Percentiles rank a stretch among this genome's conserved stretches.
Conservation (phyloP, 1,140 invertebrate genomes). For the Drosophila repletoides region DNA sequence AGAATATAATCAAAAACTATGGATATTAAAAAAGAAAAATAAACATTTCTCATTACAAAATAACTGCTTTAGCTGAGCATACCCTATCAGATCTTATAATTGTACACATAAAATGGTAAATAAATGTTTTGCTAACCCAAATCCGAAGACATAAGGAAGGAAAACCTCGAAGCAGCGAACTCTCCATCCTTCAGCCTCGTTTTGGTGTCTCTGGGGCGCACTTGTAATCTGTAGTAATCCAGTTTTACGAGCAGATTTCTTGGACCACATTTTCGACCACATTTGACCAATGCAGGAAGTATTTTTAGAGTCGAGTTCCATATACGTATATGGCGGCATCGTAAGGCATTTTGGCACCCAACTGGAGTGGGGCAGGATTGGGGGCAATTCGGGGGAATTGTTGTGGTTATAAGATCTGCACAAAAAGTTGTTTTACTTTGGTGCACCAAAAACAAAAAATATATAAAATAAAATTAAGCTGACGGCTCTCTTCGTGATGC, state of each 20-base stretch:
- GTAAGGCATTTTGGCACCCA: constrained; percentile 45
- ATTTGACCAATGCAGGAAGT: constrained; percentile 69
- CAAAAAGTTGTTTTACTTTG: constrained; percentile 66
- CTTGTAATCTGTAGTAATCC: constrained; percentile 64
- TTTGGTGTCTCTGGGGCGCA: constrained; percentile 45
- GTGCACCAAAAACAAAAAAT: constrained; percentile 38
- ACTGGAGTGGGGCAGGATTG: not conserved
- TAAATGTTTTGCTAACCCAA: constrained; percentile 73
- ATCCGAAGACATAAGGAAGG: constrained; percentile 65
- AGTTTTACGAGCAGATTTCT: constrained; percentile 62
- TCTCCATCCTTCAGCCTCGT: constrained; percentile 2
- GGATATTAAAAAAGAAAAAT: not conserved
- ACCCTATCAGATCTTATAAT: not conserved
- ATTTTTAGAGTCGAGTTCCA: constrained; percentile 35
- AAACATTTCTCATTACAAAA: not conserved
- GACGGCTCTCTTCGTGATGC: constrained; percentile 29
- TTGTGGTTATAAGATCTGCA: too few relatives aligned
- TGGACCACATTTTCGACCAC: constrained; percentile 46
- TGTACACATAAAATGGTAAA: constrained; percentile 10
- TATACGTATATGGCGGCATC: constrained; percentile 31
- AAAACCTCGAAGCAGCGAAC: constrained; percentile 36
- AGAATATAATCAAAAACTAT: too few relatives aligned
- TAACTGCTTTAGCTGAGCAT: not conserved
- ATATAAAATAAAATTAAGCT: constrained; percentile 7
- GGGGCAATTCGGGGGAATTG: not conserved